A percentile compares a stretch with the other conserved stretches of the same genome.
phyloP scores from a whole-genome alignment of 53 echinoderm and acorn worm genomes.

The Mesocentrotus franciscanus region DNA sequence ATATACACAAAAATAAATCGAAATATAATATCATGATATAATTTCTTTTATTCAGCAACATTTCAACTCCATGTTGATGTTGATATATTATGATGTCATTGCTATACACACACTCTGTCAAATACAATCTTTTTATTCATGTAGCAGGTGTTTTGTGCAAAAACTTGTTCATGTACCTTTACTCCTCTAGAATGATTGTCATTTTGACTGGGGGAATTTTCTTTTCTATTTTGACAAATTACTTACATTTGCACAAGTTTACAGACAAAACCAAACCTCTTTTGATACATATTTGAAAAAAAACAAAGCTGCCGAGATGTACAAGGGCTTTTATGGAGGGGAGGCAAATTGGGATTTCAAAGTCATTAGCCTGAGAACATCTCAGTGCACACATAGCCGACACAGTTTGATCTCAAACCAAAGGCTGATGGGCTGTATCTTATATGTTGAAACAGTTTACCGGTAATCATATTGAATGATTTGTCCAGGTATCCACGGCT shows the following conservation, averaged over 20 bases:
- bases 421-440: neutral
- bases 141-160: neutral
- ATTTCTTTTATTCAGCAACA: slow-evolving; percentile 29
- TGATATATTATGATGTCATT: neutral
- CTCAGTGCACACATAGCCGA: too few species aligned
- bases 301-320: too few species aligned
- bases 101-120: neutral
- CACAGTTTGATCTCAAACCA: neutral
- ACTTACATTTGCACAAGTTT: neutral
- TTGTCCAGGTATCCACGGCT: neutral
- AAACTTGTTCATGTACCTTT: neutral
- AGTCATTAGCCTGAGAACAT: neutral
- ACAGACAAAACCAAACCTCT: neutral
- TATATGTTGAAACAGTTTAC: neutral
- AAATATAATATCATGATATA: neutral
- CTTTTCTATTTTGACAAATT: neutral
- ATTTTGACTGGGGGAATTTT: neutral
- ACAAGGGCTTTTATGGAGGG: too few species aligned
- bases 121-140: neutral
- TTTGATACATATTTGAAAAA: too few species aligned
- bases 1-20: neutral
- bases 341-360: neutral
- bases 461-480: neutral
- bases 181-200: neutral
- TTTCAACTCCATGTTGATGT: neutral